These are phyloP conservation scores for Tauraco erythrolophus DNA, from an alignment of 2,113 vertebrate species.

Conservation along the genomic window DNA sequence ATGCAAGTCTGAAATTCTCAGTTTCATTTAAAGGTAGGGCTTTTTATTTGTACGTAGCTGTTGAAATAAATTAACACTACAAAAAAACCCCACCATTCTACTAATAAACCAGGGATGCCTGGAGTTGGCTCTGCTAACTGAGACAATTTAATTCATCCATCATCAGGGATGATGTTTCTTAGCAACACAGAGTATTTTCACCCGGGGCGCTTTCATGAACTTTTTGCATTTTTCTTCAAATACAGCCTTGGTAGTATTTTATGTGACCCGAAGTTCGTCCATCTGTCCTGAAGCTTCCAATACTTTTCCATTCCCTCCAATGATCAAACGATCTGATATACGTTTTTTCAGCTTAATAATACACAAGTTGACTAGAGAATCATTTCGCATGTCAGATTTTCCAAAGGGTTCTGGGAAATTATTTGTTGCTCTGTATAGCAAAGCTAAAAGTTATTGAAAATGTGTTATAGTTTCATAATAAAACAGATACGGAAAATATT, in stretches of 20 bases:
- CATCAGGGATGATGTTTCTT: conserved; percentile 71
- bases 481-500: conserved; percentile 68
- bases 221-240: conserved; percentile 72
- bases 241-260: conserved; percentile 66
- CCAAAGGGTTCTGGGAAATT: conserved; percentile 70
- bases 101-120: conserved; percentile 68
- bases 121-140: conserved; percentile 60
- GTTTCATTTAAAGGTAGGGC: conserved; percentile 27
- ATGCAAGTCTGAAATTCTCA: neutral
- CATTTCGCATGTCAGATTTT: conserved; percentile 71
- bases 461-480: conserved; percentile 71
- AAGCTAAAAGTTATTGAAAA: conserved; percentile 78
- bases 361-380: conserved; percentile 64
- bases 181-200: conserved; percentile 71
- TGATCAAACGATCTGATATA: conserved; percentile 55
- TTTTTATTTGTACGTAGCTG: conserved; percentile 55
- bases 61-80: conserved; percentile 69
- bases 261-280: conserved; percentile 69
- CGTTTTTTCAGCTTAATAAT: conserved; percentile 59
- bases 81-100: conserved; percentile 54
- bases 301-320: conserved; percentile 58
- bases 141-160: conserved; percentile 74
- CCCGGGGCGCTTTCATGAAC: conserved; percentile 46
- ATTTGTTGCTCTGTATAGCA: conserved; percentile 63
- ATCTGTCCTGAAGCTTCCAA: conserved; percentile 71